Evolutionary conservation across 2,888 invertebrate species (phyloP).

Genomic region (Fissipunctia ypsillon): DNA sequence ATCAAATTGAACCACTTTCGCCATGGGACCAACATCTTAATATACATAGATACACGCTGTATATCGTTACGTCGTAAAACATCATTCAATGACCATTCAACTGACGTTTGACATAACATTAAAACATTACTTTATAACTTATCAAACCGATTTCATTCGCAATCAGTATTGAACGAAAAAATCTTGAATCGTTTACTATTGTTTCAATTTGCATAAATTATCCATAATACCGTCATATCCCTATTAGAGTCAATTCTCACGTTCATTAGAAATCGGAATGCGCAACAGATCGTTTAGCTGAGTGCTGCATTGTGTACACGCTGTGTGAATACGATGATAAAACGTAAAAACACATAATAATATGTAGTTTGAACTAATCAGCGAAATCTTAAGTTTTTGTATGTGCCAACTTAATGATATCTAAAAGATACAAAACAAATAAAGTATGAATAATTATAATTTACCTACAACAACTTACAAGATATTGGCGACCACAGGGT

Average conservation of each 20-base stretch:
- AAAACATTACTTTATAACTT: constrained; percentile 10
- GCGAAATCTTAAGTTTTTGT: constrained; percentile 11
- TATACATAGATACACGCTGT: too few relatives aligned
- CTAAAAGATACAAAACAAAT: constrained; percentile 18
- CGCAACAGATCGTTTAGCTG: constrained; percentile 50
- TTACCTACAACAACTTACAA: background rate
- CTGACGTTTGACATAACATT: constrained; percentile 4
- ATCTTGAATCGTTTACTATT: constrained; percentile 63
- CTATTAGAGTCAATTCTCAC: constrained; percentile 74
- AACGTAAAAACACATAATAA: constrained; percentile 53
- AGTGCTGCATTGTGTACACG: constrained; percentile 53
- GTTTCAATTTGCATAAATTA: constrained; percentile 76
- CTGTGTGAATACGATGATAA: constrained; percentile 48
- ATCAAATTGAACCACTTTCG: too few relatives aligned
- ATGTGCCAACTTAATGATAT: constrained; percentile 23
- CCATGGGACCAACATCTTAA: too few relatives aligned
- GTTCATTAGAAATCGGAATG: constrained; percentile 69
- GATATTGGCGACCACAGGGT: background rate
- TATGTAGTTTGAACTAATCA: constrained; percentile 26
- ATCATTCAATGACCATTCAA: constrained; percentile 14
- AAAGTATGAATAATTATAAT: background rate
- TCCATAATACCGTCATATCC: constrained; percentile 69
- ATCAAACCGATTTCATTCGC: constrained; percentile 29
- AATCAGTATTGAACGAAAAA: constrained; percentile 42
- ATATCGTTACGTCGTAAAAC: constrained; percentile 24